Percentiles rank a stretch among this genome's conserved stretches.
phyloP scores from a whole-genome alignment of 2,888 invertebrate species.

The Trissolcus japonicus region DNA sequence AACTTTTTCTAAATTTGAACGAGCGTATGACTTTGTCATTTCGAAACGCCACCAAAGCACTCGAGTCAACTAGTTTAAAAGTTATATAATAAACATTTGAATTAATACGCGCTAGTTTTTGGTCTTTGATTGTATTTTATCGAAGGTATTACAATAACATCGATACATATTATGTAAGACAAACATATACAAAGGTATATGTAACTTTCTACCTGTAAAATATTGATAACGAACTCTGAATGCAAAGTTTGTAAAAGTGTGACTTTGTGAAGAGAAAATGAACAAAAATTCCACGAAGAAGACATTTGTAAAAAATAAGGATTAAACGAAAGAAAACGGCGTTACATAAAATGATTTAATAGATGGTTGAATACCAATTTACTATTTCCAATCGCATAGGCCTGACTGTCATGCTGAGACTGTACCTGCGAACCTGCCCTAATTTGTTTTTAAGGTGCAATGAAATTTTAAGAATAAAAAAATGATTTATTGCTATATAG shows the following conservation, averaged over 20 bases:
- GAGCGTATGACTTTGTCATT: background rate
- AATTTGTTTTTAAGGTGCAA: too few species aligned
- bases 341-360: too few species aligned
- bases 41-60: background rate
- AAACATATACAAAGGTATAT: constrained; percentile 8
- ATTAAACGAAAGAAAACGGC: background rate
- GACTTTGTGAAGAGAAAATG: constrained; percentile 3
- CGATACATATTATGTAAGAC: constrained; percentile 39
- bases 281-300: too few species aligned
- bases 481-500: too few species aligned
- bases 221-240: constrained; percentile 45
- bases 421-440: too few species aligned
- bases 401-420: too few species aligned
- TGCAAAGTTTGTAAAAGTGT: constrained; percentile 49
- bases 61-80: background rate
- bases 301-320: background rate
- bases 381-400: too few species aligned
- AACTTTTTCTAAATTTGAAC: too few species aligned
- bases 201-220: constrained; percentile 53
- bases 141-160: constrained; percentile 46
- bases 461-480: too few species aligned
- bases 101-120: constrained; percentile 17
- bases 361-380: too few species aligned
- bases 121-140: constrained; percentile 13
- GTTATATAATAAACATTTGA: constrained; percentile 10